Conservation (phyloP, 2,888 invertebrate genomes). For the Nemotelus pantherinus region DNA sequence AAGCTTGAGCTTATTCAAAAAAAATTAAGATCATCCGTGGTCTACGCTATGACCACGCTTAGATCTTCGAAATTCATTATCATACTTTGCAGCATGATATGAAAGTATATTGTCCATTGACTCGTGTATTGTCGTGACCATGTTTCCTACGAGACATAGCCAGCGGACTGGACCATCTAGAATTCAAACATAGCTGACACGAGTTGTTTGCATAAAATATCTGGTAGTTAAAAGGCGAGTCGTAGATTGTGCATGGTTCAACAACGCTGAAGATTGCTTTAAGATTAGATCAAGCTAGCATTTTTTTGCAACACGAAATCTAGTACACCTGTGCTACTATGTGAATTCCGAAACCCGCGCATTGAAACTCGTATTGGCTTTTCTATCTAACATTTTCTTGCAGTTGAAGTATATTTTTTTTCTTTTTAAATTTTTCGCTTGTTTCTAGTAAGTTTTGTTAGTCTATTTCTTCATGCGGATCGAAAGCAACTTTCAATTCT, state of each 20-base stretch:
- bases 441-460: neutral
- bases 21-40: no score
- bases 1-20: no score
- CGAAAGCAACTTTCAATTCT: constrained; percentile 35
- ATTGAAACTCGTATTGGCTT: constrained; percentile 1
- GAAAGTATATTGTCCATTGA: neutral
- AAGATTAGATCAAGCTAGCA: neutral
- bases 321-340: neutral
- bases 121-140: neutral
- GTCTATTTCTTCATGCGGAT: neutral
- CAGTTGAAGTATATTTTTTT: neutral
- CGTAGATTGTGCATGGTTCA: constrained; percentile 22
- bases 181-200: neutral
- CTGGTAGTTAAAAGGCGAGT: constrained; percentile 28
- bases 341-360: neutral
- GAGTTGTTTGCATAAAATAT: constrained; percentile 19
- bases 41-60: no score
- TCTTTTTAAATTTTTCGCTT: neutral
- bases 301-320: neutral
- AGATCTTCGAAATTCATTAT: neutral
- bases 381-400: neutral
- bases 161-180: neutral
- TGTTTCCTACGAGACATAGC: neutral
- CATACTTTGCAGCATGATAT: neutral
- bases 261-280: neutral